phyloP scores from a whole-genome alignment of 2,113 vertebrate genomes.

The Scytalopus superciliaris region DNA sequence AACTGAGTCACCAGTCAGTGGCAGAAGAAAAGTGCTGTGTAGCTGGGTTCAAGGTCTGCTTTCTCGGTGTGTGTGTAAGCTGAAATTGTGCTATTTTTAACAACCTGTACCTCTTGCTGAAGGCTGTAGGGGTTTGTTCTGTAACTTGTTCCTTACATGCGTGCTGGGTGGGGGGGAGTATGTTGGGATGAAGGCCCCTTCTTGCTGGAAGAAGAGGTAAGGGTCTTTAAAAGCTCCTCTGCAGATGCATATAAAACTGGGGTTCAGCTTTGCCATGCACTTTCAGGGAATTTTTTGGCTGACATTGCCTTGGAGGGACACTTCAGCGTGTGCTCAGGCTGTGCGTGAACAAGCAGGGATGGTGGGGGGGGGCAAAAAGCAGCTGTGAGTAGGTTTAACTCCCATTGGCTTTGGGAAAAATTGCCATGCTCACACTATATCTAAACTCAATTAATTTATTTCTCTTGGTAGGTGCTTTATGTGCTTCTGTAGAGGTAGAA shows the following conservation, averaged over 20 bases:
- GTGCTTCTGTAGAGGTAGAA: neutral
- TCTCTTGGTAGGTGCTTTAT: neutral
- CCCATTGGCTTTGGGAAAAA: neutral
- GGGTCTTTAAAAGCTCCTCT: neutral
- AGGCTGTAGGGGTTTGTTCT: neutral
- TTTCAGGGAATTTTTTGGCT: neutral
- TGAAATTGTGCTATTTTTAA: constrained; percentile 50
- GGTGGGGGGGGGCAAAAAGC: neutral
- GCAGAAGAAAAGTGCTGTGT: neutral
- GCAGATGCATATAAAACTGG: neutral
- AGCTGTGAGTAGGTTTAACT: neutral
- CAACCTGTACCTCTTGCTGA: constrained; percentile 4
- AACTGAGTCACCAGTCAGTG: constrained; percentile 32
- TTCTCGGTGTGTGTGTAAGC: neutral
- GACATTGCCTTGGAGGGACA: neutral
- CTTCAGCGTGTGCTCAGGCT: neutral
- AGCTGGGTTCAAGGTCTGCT: constrained; percentile 37
- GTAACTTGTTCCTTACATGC: neutral
- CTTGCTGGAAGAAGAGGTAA: neutral
- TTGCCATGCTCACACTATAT: neutral
- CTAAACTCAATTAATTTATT: neutral
- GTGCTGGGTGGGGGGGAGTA: neutral
- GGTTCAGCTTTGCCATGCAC: neutral
- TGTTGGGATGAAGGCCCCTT: constrained; percentile 28
- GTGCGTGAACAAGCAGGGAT: neutral